Percentiles rank a stretch among this genome's conserved stretches.
These are phyloP conservation scores for Trematomus loennbergii DNA, from an alignment of 2,113 vertebrate species.

Conservation along the genomic window DNA sequence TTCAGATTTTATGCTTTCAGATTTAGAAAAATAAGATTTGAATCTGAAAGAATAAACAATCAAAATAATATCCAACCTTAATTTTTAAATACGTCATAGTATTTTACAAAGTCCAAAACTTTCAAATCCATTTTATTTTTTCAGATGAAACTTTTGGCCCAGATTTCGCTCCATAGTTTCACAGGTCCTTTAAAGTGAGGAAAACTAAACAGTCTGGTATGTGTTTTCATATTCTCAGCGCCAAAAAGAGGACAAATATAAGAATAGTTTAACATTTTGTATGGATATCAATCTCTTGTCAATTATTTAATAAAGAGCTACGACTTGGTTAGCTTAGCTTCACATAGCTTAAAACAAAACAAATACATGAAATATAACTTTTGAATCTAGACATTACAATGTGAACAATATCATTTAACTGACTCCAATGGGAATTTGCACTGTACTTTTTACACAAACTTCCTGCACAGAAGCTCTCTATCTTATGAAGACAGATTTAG, in stretches of 20 bases:
- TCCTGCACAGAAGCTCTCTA: not conserved
- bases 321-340: not conserved
- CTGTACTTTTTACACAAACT: not conserved
- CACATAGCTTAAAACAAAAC: not conserved
- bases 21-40: no score
- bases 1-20: no score
- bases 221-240: not conserved
- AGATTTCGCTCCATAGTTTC: conserved; percentile 21
- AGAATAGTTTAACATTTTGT: not conserved
- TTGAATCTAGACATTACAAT: not conserved
- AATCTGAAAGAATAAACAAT: no score
- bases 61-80: no score
- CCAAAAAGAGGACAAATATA: not conserved
- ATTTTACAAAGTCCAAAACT: no score
- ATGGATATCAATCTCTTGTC: not conserved
- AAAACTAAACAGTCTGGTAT: not conserved
- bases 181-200: not conserved
- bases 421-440: no score
- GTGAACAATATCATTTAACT: not conserved
- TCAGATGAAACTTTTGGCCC: no score
- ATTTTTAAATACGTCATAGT: no score
- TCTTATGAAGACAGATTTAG: not conserved
- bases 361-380: not conserved
- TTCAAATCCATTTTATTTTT: no score
- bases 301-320: not conserved